Evolutionary conservation across 1,140 invertebrate species (phyloP), one percentile per base, ranked within the genome.

Genomic region (Propsilocerus akamusi): DNA sequence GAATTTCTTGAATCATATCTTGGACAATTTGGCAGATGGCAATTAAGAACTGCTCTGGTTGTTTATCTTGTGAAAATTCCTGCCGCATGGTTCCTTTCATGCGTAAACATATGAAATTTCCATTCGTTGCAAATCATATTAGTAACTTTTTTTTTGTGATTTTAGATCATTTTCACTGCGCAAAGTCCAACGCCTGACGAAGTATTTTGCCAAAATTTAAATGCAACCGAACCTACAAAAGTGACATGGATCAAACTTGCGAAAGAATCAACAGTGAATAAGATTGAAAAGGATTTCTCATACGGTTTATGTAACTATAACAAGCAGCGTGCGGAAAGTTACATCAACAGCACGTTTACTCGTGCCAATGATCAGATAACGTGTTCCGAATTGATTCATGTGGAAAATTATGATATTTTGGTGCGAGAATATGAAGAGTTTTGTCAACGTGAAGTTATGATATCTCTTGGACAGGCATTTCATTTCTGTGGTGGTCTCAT

Each of bases 11-110:
- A 54, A 2, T 53, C 58, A 48, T 58, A 68, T 11, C 56, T 62
- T 17, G 66, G 67, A 10, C 57, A 66, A 26, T 66, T 64, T 49
- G 67, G 67, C 26, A 59, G 59, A 28, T 68, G 66, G 66, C 67
- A 68, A 48, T 47, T 66, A 30, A 55, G 65, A 46, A 60, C 65
- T 10, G 61, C 65, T 2, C 53, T 64, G n/a, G 62, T 67, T 30
- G 58, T 68, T 10, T 68, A 60, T 49, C 55, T 68, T 2, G 62
- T 60, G 49, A 68, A 68, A 54, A 66, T 68, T 26, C 67, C 67
- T 5, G 63, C 67, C 5, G 62, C 67, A 6, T 68, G 67, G 67
- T 68, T 68, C 50, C 67, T 68, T 65, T 65, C 66, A 32, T 67
- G 64, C 50, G 62, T 68, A 20, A 66, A 67, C 28, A 30, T 30